A percentile compares a stretch with the other conserved stretches of the same genome.
These are phyloP conservation scores for Melitaea cinxia DNA, from an alignment of 1,140 invertebrate genomes.

Conservation along the genomic window DNA sequence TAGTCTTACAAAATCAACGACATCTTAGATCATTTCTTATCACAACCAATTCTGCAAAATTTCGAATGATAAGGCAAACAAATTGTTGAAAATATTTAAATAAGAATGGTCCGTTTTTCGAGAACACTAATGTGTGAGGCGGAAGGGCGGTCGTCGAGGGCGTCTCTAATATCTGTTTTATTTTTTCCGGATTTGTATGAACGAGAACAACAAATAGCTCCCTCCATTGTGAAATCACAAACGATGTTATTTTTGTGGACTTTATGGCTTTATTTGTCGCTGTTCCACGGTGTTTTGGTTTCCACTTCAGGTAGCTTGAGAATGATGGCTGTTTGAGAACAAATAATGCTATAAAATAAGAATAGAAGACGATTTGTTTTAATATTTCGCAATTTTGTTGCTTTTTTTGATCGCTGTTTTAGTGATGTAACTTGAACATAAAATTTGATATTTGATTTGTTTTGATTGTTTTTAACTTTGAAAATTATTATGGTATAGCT, in stretches of 20 bases:
- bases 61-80: constrained; percentile 69
- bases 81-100: constrained; percentile 78
- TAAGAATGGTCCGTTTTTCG: constrained; percentile 71
- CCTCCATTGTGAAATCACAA: constrained; percentile 66
- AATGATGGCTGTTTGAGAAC: constrained; percentile 26
- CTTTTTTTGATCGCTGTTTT: neutral
- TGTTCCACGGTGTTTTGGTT: constrained; percentile 28
- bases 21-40: neutral
- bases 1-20: no score
- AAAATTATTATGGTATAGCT: no score
- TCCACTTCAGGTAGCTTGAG: constrained; percentile 31
- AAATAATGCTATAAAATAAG: constrained; percentile 23
- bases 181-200: constrained; percentile 77
- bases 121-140: constrained; percentile 72
- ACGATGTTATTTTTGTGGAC: constrained; percentile 67
- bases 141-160: constrained; percentile 55
- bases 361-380: constrained; percentile 17
- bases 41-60: constrained; percentile 10
- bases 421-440: neutral
- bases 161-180: constrained; percentile 74
- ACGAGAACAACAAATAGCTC: constrained; percentile 65
- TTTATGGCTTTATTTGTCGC: constrained; percentile 70
- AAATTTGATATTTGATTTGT: no score
- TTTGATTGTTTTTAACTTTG: no score
- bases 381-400: constrained; percentile 12